These are phyloP conservation scores for Aegotheles bennettii DNA, from an alignment of 2,113 vertebrate species.

Conservation along the genomic window DNA sequence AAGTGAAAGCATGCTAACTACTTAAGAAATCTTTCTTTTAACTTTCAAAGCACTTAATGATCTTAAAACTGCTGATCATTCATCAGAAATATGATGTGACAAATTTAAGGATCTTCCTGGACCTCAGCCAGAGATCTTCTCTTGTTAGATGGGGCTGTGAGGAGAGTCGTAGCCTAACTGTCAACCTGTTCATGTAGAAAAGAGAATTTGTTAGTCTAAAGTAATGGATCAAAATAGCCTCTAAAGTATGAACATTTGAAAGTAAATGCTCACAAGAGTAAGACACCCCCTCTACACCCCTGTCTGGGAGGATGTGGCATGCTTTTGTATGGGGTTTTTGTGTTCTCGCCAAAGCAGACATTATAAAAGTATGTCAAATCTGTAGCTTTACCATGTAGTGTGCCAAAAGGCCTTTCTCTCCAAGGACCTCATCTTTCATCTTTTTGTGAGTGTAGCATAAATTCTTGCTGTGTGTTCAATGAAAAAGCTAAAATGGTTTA, in stretches of 20 bases:
- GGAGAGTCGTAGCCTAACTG: constrained; percentile 14
- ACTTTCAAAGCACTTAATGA: constrained; percentile 21
- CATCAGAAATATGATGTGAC: not conserved
- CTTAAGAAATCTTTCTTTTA: not conserved
- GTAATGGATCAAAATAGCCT: constrained; percentile 58
- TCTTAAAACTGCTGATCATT: not conserved
- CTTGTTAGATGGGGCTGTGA: constrained; percentile 19
- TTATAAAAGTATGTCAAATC: constrained; percentile 72
- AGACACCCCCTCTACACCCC: not conserved
- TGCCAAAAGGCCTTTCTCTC: constrained; percentile 76
- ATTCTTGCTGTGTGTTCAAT: constrained; percentile 76
- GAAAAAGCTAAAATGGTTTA: constrained; percentile 72
- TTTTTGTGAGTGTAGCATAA: constrained; percentile 73
- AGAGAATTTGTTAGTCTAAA: constrained; percentile 65
- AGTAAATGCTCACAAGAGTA: constrained; percentile 42
- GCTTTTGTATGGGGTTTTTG: constrained; percentile 62
- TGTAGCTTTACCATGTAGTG: constrained; percentile 66
- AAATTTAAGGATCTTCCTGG: constrained; percentile 24
- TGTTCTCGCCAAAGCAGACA: constrained; percentile 62
- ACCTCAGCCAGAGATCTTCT: constrained; percentile 11
- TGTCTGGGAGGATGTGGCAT: constrained; percentile 19
- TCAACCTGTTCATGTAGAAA: constrained; percentile 28
- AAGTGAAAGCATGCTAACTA: not conserved
- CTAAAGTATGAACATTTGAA: constrained; percentile 55
- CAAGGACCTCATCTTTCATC: constrained; percentile 75